A percentile compares a stretch with the other conserved stretches of the same genome.
Conservation (phyloP, 2,888 invertebrate species). For the Oscheius myriophilus region DNA sequence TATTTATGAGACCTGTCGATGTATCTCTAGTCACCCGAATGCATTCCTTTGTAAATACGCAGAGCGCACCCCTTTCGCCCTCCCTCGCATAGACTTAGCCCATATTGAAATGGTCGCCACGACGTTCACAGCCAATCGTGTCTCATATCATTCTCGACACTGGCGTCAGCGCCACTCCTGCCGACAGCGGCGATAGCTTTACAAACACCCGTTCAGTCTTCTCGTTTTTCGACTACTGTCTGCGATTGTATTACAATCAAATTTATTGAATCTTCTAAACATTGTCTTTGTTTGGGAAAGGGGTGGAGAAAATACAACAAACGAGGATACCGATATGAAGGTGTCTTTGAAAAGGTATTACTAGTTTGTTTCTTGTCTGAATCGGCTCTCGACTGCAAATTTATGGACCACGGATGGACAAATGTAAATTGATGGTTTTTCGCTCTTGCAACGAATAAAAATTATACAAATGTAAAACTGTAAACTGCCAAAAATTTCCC, state of each 20-base stretch:
- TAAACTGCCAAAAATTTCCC: no score
- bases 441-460: no score
- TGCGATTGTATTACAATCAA: conserved; percentile 18
- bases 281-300: background rate
- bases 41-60: conserved; percentile 28
- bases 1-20: conserved; percentile 17
- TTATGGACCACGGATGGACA: no score
- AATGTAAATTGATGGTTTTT: no score
- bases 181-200: background rate
- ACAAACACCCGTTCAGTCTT: no score
- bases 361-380: no score
- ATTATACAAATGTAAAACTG: no score
- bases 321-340: background rate
- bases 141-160: conserved; percentile 8
- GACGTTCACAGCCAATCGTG: conserved; percentile 22
- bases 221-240: background rate
- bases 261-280: conserved; percentile 21
- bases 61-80: background rate
- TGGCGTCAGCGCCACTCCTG: conserved; percentile 17
- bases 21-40: conserved; percentile 22
- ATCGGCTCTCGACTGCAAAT: no score
- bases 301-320: background rate
- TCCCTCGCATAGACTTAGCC: background rate
- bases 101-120: conserved; percentile 2
- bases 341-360: no score